Base-by-base conservation (phyloP, 2,113 vertebrate species). In the Panthera leo region DNA sequence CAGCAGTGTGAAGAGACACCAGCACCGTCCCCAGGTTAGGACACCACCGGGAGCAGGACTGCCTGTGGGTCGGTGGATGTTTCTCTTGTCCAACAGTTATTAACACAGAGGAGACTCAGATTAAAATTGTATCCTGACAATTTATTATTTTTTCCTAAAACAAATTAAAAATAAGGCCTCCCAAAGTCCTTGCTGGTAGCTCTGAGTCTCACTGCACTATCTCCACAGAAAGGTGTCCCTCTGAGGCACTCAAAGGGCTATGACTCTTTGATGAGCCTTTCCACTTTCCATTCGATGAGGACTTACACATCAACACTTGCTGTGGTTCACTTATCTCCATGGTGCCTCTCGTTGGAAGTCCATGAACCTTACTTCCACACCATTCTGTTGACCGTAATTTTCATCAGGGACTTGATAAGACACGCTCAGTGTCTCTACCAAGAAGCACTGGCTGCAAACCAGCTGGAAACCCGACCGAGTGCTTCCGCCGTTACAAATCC, bases 101-200 rank as follows among this genome's bases (percentile, higher is more conserved):
- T 13, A 75, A 75, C 23, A 91, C 55, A 36, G 1, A 82, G 18
- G 29, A 93, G 55, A 25, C 42, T 82, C 51, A 70, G 10, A 63
- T 45, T 91, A 67, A 34, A 78, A 73, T 58, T 83, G 34, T 21
- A 61, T 67, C 25, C 90, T 39, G 42, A 15, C 8, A 31, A 51
- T 75, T 93, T 96, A 89, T 79, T 78, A 63, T 68, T 53, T 83
- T 51, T 71, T 92, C 34, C 25, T n/a, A 70, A 82, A 82, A 31
- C 7, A 93, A 80, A 76, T 82, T 2, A 53, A 63, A 70, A 88
- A 61, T 61, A 58, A 67, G 34, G 21, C 70, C 27, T 73, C 13
- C 42, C 0, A 0, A 39, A 45, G 67, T 85, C 61, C 63, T 31
- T 36, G 65, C 23, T 18, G 2, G 71, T 39, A 75, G 78, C 55